Conservation (phyloP, 2,888 invertebrate species). For the Caenorhabditis sp. region DNA sequence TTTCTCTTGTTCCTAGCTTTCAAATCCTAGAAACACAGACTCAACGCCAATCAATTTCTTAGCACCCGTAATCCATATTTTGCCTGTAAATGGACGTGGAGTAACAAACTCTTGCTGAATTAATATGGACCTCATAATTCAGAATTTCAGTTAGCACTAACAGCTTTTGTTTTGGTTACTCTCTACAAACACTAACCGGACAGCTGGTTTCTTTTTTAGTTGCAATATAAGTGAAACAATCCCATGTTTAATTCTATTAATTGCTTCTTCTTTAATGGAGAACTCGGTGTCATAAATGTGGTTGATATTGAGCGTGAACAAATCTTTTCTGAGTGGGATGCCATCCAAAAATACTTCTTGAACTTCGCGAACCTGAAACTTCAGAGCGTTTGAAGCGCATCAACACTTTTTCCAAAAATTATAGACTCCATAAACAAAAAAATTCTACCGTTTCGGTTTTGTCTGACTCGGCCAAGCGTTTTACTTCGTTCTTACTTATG, state of each 20-base stretch:
- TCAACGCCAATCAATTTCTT: no score
- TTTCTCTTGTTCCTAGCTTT: no score
- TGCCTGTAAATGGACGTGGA: no score
- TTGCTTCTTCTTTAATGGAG: constrained; percentile 82
- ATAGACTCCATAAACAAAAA: no score
- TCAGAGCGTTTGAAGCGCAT: no score
- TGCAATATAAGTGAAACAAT: constrained; percentile 90
- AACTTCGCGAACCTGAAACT: constrained; percentile 73
- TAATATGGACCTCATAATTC: no score
- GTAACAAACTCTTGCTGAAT: no score
- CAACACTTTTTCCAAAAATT: not conserved
- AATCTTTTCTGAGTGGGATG: constrained; percentile 59
- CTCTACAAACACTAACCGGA: constrained; percentile 61
- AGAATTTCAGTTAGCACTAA: no score
- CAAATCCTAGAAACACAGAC: no score
- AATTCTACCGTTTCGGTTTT: constrained; percentile 97
- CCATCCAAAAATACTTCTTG: constrained; percentile 95
- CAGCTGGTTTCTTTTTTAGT: constrained; percentile 89
- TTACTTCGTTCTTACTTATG: constrained; percentile 95
- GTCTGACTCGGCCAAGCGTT: constrained; percentile 95
- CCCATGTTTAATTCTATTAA: constrained; percentile 87
- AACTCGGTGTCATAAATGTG: constrained; percentile 56
- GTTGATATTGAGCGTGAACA: constrained; percentile 53
- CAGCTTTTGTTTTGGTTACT: no score
- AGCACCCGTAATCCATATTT: no score